Evolutionary conservation across 2,113 vertebrate species (phyloP), one percentile per base, ranked within the genome.

Genomic region (Crotalus horridus): DNA sequence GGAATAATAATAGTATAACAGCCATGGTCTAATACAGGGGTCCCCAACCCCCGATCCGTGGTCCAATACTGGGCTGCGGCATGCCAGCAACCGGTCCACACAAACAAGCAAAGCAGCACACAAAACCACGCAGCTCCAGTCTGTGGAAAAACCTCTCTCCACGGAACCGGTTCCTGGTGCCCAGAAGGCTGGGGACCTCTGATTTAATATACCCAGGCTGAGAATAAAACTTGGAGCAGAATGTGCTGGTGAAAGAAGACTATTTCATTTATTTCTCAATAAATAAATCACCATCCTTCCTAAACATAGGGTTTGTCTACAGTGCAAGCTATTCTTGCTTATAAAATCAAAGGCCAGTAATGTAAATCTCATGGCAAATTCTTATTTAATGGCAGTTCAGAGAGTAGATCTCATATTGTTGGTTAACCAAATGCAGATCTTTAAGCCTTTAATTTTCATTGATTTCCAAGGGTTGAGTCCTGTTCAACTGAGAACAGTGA

Each of bases 401-500:
- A 20, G 58, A 69, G 29, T 12, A 59, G 23, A 58, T 11, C 13
- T 1, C 24, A 24, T 11, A 88, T 26, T 6, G 1, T 12, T 59
- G 33, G 54, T 54, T 33, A 4, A n/a, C n/a, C n/a, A 64, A 54
- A 87, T 2, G 2, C n/a, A 20, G 59, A 46, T 39, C 61, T 54
- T 58, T 91, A 93, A 53, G 8, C 89, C 4, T 86, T 90, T 87
- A 58, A 91, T 92, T 92, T 48, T 81, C 59, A 87, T 97, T 8
- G 46, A 87, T 46, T 61, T 33, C 92, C n/a, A 90, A 99, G 99
- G 98, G 99, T 99, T 96, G 99, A 99, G 96, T 99, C 97, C 26
- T 99, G 99, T 96, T 99, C 99, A 91, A 99, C 98, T 4, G 99
- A 99, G 97, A 99, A 99, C 96, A 97, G 96, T 85, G 99, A 99